phyloP scores from a whole-genome alignment of 2,888 invertebrate genomes.

The Fabriciana adippe region DNA sequence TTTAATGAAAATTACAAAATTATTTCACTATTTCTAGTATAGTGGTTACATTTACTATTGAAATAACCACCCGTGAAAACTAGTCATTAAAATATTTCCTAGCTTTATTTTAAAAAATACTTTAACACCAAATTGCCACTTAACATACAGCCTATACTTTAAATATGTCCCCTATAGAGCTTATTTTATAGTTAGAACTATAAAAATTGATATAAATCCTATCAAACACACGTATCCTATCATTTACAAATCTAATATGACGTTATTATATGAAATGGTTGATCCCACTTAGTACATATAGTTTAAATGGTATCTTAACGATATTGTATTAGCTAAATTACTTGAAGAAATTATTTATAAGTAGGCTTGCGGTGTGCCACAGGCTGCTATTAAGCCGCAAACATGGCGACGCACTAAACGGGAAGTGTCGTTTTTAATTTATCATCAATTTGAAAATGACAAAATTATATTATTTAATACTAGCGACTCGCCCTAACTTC shows the following conservation, averaged over 20 bases:
- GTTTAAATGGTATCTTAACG: conserved; percentile 3
- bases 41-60: no score
- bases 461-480: conserved; percentile 46
- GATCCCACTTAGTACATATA: neutral
- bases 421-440: conserved; percentile 13
- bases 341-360: conserved; percentile 31
- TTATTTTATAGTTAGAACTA: no score
- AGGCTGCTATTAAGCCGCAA: conserved; percentile 22
- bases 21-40: no score
- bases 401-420: conserved; percentile 18
- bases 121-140: no score
- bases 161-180: no score
- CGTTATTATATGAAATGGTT: neutral
- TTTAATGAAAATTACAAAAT: no score
- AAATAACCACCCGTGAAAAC: no score
- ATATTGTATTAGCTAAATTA: conserved; percentile 24
- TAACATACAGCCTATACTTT: no score
- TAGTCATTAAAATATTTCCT: no score
- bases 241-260: neutral
- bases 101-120: no score
- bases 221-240: neutral
- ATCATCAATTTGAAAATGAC: conserved; percentile 45
- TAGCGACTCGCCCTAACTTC: no score
- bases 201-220: no score
- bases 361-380: conserved; percentile 28